Evolutionary conservation across 2,113 vertebrate genomes (phyloP).

Genomic region (Syngnathus typhle): DNA sequence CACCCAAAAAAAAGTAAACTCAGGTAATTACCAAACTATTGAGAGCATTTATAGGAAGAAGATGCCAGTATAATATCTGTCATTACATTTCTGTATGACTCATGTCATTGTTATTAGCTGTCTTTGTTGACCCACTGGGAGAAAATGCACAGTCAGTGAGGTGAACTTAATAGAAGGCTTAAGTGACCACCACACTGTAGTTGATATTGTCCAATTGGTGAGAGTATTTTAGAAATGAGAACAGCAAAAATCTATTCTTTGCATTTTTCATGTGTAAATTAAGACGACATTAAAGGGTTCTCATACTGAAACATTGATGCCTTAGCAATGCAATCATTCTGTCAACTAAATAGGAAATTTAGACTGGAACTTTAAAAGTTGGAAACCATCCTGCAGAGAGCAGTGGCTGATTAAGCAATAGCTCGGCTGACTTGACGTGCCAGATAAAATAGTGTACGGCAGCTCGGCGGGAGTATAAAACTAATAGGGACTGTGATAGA

Average conservation of each 20-base stretch:
- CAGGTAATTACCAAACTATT: too few species aligned
- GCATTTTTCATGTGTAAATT: background rate
- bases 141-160: background rate
- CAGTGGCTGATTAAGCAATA: slow-evolving; percentile 30
- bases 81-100: too few species aligned
- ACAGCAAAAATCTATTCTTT: background rate
- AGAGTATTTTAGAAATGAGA: too few species aligned
- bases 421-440: slow-evolving; percentile 10
- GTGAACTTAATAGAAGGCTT: background rate
- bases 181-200: too few species aligned
- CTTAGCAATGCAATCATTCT: background rate
- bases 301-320: background rate
- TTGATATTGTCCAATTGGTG: too few species aligned
- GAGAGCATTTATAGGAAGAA: too few species aligned
- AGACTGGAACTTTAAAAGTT: background rate
- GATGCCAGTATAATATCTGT: too few species aligned
- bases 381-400: background rate
- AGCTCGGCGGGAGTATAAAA: slow-evolving; percentile 17
- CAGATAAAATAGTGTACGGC: slow-evolving; percentile 17
- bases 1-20: too few species aligned
- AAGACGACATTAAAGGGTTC: background rate
- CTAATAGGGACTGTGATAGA: slow-evolving; percentile 11
- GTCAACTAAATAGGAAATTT: background rate
- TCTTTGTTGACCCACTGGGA: background rate
- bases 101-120: background rate